Conservation (phyloP, 2,797 vertebrate species). For the Momotus momota region DNA sequence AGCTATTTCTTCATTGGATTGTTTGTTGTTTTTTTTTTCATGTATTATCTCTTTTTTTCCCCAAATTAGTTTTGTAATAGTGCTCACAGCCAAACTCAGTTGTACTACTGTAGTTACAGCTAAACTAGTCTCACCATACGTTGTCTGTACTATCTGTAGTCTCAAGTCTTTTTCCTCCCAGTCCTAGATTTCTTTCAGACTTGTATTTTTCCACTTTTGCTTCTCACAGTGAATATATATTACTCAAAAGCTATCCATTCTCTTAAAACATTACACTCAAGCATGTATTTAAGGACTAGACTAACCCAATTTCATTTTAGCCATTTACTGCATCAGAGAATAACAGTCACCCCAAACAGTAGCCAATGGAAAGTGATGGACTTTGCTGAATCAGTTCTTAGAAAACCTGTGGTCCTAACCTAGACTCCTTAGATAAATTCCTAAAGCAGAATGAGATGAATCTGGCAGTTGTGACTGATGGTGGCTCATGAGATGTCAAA, state of each 20-base stretch:
- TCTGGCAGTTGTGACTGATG: not conserved
- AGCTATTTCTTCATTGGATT: not conserved
- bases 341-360: not conserved
- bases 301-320: not conserved
- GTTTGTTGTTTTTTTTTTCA: not conserved
- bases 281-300: not conserved
- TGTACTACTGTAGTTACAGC: not conserved
- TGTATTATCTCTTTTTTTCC: fast-evolving
- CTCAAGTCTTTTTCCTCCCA: not conserved
- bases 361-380: not conserved
- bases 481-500: not conserved
- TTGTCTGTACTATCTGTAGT: not conserved
- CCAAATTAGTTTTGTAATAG: not conserved
- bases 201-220: not conserved
- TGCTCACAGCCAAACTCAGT: fast-evolving
- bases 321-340: not conserved
- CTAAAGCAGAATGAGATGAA: not conserved
- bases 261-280: not conserved
- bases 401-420: not conserved
- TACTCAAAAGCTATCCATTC: not conserved
- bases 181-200: not conserved
- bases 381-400: not conserved
- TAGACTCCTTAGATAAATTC: not conserved
- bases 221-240: not conserved
- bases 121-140: not conserved